These are phyloP conservation scores for Cremastobaeus sp. DNA, from an alignment of 2,888 invertebrate species.

Conservation along the genomic window DNA sequence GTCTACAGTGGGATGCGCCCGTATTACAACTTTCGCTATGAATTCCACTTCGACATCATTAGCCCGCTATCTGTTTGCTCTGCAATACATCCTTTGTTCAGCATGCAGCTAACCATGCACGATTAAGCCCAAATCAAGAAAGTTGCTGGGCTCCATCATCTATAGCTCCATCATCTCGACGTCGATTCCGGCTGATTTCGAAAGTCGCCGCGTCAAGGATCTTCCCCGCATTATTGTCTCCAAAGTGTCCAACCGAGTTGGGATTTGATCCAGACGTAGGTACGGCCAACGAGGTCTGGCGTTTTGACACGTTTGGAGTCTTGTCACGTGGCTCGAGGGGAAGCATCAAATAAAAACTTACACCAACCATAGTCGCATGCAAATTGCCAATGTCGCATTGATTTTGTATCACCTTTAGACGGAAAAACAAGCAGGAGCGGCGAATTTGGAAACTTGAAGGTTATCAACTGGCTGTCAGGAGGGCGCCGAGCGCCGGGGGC, in stretches of 20 bases:
- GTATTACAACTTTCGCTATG: conserved; percentile 70
- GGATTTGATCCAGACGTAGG: conserved; percentile 3
- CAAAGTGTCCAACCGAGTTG: conserved; percentile 8
- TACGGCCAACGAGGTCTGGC: conserved; percentile 20
- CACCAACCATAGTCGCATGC: conserved; percentile 20
- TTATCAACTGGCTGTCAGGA: conserved; percentile 59
- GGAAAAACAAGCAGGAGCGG: conserved; percentile 13
- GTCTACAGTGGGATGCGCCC: conserved; percentile 62
- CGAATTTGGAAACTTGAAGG: conserved; percentile 71
- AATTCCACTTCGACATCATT: conserved; percentile 63
- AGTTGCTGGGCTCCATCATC: no score
- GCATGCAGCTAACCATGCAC: no score
- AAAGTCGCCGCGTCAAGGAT: no score
- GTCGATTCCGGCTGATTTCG: no score
- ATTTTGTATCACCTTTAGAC: conserved; percentile 69
- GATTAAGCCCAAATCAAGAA: no score
- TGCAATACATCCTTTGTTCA: conserved; percentile 18
- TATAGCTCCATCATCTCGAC: no score
- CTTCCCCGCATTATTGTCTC: conserved; percentile 18
- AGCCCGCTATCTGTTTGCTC: conserved; percentile 42
- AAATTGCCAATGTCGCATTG: conserved; percentile 64
- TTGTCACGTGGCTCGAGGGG: conserved; percentile 71
- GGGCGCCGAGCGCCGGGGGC: conserved; percentile 59
- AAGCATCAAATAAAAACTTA: conserved; percentile 64
- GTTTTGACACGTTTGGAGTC: conserved; percentile 67